Base-by-base conservation (phyloP, 2,888 invertebrate species). In the Apomyelois bistriatella region DNA sequence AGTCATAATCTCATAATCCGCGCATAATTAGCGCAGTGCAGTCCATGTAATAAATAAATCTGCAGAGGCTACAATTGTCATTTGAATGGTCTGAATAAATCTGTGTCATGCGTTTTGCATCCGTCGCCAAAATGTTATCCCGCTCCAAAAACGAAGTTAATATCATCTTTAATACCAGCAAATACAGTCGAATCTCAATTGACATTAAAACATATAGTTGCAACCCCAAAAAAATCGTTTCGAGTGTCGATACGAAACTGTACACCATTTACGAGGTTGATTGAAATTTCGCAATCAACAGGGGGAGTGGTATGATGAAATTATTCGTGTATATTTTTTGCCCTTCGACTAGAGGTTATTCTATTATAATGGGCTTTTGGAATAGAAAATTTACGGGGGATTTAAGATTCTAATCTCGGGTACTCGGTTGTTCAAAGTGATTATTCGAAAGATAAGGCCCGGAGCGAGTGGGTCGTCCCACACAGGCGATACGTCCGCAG, bases 281-380 rank as follows among this genome's bases (percentile, higher is more conserved):
- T 89, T 89, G 89, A 89, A 90, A 89, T 89, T 89, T 90, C 64
- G 88, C 89, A 89, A 89, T 88, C 87, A 88, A 84, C 84, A 81
- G 79, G 87, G 87, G 86, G 85, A 81, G 82, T 73, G 70, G 66
- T 76, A 80, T 85, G 84, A 86, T 87, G 82, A 82, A 89, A 88
- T 90, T 89, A 89, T 89, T 85, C 77, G 76, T 85, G 78, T 88
- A 87, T 80, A 85, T 85, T 85, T 88, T 87, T 84, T 74, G 69
- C 79, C 78, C 81, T 76, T 72, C 73, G 70, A 70, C 69, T 68
- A 67, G 79, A 82, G 79, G 79, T 82, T 83, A 78, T 82, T 82
- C 75, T 74, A 79, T 84, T 83, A 84, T 82, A 82, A 84, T 81
- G 73, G 76, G 74, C 73, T 76, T 73, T 74, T 69, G 77, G 79